These are phyloP conservation scores for Prolemur simus DNA, from an alignment of 2,113 vertebrate species.

Conservation along the genomic window DNA sequence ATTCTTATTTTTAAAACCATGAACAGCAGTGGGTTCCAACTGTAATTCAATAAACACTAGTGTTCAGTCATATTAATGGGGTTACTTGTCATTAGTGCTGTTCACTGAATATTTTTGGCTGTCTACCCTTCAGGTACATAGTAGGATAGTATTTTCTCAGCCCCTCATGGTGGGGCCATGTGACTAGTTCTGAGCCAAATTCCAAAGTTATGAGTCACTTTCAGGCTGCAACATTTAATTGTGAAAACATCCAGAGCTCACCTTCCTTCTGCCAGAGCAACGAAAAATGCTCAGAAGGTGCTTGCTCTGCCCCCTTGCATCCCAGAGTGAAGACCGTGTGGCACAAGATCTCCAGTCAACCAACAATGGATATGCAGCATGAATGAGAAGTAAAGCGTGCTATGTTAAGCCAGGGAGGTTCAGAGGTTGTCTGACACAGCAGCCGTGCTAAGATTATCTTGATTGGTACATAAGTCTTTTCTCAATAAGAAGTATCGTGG, in stretches of 20 bases:
- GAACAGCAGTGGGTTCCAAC: neutral
- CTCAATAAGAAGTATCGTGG: neutral
- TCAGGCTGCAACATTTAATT: neutral
- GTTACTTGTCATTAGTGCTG: neutral
- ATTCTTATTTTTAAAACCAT: slow-evolving; percentile 19
- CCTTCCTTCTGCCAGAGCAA: neutral
- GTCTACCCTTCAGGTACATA: neutral
- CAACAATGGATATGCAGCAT: neutral
- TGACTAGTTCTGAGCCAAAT: slow-evolving; percentile 4
- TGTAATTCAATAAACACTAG: neutral
- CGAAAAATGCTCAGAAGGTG: neutral
- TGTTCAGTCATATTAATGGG: neutral
- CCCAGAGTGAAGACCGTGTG: neutral
- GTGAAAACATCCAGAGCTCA: neutral
- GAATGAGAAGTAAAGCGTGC: neutral
- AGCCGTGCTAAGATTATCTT: neutral
- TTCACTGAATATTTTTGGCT: neutral
- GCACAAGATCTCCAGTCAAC: neutral
- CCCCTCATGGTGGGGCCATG: neutral
- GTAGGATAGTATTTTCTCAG: neutral
- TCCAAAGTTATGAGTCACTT: neutral
- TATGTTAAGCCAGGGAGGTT: neutral
- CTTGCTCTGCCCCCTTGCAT: neutral
- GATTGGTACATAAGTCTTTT: neutral
- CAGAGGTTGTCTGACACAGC: neutral